Evolutionary conservation across 1,140 invertebrate species (phyloP).

Genomic region (Drosophila simulans): DNA sequence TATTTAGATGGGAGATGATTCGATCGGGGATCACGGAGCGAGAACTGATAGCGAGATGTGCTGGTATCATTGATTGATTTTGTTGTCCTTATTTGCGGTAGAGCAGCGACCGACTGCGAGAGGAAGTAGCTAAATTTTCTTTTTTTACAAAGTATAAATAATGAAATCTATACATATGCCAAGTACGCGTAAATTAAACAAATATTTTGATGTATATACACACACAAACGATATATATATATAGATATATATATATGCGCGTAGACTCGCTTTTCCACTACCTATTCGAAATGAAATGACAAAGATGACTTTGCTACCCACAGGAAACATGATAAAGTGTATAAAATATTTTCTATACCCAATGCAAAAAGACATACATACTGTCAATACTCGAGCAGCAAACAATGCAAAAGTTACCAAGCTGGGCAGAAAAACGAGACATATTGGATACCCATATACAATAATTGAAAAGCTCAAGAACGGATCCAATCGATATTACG

Average conservation of each 20-base stretch:
- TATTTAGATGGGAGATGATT: constrained; percentile 51
- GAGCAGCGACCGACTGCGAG: constrained; percentile 30
- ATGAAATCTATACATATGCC: constrained; percentile 56
- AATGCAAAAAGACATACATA: constrained; percentile 30
- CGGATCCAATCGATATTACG: constrained; percentile 45
- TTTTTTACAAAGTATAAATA: constrained; percentile 73
- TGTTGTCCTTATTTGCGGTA: constrained; percentile 61
- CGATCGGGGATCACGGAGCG: constrained; percentile 21
- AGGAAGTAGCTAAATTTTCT: constrained; percentile 73
- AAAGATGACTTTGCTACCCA: constrained; percentile 16
- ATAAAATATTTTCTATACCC: constrained; percentile 64
- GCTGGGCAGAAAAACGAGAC: constrained; percentile 10
- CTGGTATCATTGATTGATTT: constrained; percentile 67
- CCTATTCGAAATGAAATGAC: constrained; percentile 15
- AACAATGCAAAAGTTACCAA: constrained; percentile 33
- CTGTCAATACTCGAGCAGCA: constrained; percentile 44
- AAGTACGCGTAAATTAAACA: constrained; percentile 56
- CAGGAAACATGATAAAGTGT: constrained; percentile 46
- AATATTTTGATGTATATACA: constrained; percentile 78
- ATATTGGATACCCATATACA: constrained; percentile 16
- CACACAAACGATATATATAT: constrained; percentile 33
- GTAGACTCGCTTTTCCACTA: constrained; percentile 32
- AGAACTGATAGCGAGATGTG: constrained; percentile 22
- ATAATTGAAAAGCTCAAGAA: constrained; percentile 42
- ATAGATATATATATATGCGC: constrained; percentile 34